Percentiles rank a stretch among this genome's conserved stretches.
These are phyloP conservation scores for Tachysurus fulvidraco DNA, from an alignment of 2,113 vertebrate genomes.

Conservation along the genomic window DNA sequence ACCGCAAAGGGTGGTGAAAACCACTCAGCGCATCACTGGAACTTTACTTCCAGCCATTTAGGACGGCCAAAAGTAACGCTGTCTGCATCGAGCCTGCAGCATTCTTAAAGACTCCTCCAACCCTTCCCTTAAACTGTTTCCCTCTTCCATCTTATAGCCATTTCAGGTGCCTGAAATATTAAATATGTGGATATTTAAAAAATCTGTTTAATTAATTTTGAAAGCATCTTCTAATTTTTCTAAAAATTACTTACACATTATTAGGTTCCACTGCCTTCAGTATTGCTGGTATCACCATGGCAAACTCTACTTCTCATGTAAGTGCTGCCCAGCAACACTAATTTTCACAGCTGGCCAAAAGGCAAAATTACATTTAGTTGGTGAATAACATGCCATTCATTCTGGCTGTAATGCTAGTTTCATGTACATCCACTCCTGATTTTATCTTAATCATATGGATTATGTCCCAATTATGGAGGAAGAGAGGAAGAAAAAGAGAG, in stretches of 20 bases:
- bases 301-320: background rate
- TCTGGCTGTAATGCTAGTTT: background rate
- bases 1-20: no score
- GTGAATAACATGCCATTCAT: background rate
- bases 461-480: background rate
- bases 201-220: background rate
- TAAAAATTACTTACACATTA: background rate
- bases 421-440: background rate
- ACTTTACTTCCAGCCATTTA: no score
- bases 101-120: no score
- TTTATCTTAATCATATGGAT: background rate
- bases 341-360: background rate
- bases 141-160: no score
- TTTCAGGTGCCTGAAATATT: no score
- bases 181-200: background rate
- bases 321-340: background rate
- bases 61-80: no score
- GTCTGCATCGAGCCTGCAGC: no score
- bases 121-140: no score
- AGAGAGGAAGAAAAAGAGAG: background rate
- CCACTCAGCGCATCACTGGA: no score
- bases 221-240: background rate
- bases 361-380: background rate
- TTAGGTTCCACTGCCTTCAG: background rate
- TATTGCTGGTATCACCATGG: background rate